A percentile compares a stretch with the other conserved stretches of the same genome.
These are phyloP conservation scores for Hyppa rectilinea DNA, from an alignment of 2,888 invertebrate genomes.

Conservation along the genomic window DNA sequence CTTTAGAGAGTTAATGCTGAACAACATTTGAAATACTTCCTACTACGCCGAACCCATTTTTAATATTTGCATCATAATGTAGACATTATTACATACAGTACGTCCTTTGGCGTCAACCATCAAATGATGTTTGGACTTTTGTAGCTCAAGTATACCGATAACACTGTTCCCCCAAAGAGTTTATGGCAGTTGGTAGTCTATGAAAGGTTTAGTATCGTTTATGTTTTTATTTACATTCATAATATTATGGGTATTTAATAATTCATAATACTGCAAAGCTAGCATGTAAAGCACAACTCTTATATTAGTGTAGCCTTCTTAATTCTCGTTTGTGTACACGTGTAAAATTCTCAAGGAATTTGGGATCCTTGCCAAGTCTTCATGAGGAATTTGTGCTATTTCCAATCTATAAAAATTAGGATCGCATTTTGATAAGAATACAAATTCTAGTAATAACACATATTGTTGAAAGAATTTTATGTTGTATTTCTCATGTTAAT, in stretches of 20 bases:
- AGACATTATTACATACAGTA: no score
- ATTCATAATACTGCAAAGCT: background rate
- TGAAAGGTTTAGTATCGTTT: background rate
- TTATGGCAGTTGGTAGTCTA: background rate
- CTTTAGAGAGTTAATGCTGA: slow-evolving; percentile 2
- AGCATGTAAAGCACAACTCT: slow-evolving; percentile 6
- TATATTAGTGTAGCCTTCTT: slow-evolving; percentile 38
- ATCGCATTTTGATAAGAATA: slow-evolving; percentile 44
- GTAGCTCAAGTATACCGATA: background rate
- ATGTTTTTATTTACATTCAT: background rate
- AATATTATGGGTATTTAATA: slow-evolving; percentile 2
- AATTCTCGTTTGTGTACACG: slow-evolving; percentile 45
- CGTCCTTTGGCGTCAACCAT: no score
- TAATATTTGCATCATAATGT: background rate
- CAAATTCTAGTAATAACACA: slow-evolving; percentile 25
- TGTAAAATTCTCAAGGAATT: slow-evolving; percentile 67
- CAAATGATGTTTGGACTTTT: no score
- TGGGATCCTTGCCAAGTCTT: slow-evolving; percentile 76
- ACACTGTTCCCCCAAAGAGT: background rate
- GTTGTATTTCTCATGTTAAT: background rate
- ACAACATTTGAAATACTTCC: background rate
- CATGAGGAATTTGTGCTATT: slow-evolving; percentile 72
- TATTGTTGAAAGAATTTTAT: slow-evolving; percentile 1
- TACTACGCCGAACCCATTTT: background rate
- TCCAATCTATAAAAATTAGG: slow-evolving; percentile 66